Evolutionary conservation across 2,888 invertebrate genomes (phyloP), one percentile per base, ranked within the genome.

Genomic region (Eupithecia abbreviata): DNA sequence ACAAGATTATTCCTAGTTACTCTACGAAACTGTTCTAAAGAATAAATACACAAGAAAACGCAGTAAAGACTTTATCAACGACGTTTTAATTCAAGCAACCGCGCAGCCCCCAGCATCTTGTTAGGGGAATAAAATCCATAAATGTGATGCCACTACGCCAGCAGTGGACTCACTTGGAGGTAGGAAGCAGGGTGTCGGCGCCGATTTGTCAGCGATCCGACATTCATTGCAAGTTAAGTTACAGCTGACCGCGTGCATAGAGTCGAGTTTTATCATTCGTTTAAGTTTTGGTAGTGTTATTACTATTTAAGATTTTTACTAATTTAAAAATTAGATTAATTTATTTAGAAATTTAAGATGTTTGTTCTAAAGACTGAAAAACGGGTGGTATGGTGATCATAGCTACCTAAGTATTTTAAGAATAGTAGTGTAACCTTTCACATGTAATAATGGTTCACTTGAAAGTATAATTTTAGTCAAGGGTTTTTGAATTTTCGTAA

Each of bases 71-170:
- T 92, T 92, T 94, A 93, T 93, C 93, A 93, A 92, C 89, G 91
- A 90, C 91, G 88, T 90, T 93, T 93, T 93, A 93, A 93, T 93
- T 94, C 93, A 92, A 91, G 90, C 90, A 89, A 90, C 91, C 91
- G 88, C 92, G 85, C 87, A 86, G 87, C 90, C 77, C 90, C 87
- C 90, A 91, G 89, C 92, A 91, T 93, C 93, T 93, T 93, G 93
- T 91, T 91, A 90, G 93, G 93, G 92, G 91, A 91, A 91, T 90
- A 90, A 92, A 91, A 93, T 93, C 93, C 93, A 94, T 94, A 95
- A 94, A 94, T 92, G 92, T 92, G 93, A 92, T 90, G 91, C 88
- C 88, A 89, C 77, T 68, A 71, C 69, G 74, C 72, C 58, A 77
- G 75, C 67, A 45, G 45, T 43, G 49, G 70, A 51, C 47, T 71